A percentile compares a stretch with the other conserved stretches of the same genome.
phyloP scores from a whole-genome alignment of 2,797 vertebrate species.

The Falco rusticolus region DNA sequence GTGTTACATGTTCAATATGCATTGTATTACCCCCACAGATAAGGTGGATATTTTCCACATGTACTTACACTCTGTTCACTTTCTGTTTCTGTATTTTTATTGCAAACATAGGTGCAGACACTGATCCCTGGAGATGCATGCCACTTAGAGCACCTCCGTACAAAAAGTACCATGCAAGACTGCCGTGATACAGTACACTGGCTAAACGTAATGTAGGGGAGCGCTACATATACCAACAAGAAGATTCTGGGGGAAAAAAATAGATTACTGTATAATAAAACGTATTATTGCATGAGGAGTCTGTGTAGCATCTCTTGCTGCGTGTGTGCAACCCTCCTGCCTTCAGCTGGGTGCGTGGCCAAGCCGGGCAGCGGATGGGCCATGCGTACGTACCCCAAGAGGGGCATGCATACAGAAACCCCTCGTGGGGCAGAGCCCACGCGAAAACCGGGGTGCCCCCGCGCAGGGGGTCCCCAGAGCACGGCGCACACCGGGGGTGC shows the following conservation, averaged over 20 bases:
- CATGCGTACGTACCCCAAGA: too few relatives aligned
- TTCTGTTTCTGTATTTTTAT: background rate
- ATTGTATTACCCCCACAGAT: fast-evolving
- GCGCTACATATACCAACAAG: fast-evolving
- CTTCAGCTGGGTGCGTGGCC: fast-evolving
- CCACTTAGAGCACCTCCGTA: background rate
- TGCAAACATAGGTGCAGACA: background rate
- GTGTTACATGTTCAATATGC: background rate
- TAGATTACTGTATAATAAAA: background rate
- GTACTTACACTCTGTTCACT: background rate
- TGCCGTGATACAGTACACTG: background rate
- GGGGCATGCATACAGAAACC: fast-evolving
- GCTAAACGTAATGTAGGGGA: fast-evolving
- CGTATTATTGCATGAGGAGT: fast-evolving
- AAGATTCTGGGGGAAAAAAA: fast-evolving
- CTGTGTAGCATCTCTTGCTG: fast-evolving
- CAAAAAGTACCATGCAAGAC: background rate
- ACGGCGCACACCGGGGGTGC: fast-evolving
- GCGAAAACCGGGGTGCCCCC: fast-evolving
- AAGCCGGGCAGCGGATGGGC: fast-evolving
- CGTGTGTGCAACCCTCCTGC: fast-evolving
- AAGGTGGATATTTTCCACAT: fast-evolving
- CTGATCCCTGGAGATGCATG: background rate
- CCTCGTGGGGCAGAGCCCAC: too few relatives aligned
- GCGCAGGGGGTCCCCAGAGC: too few relatives aligned